Evolutionary conservation across 2,797 vertebrate genomes (phyloP).

Genomic region (Tiaroga cobitis): DNA sequence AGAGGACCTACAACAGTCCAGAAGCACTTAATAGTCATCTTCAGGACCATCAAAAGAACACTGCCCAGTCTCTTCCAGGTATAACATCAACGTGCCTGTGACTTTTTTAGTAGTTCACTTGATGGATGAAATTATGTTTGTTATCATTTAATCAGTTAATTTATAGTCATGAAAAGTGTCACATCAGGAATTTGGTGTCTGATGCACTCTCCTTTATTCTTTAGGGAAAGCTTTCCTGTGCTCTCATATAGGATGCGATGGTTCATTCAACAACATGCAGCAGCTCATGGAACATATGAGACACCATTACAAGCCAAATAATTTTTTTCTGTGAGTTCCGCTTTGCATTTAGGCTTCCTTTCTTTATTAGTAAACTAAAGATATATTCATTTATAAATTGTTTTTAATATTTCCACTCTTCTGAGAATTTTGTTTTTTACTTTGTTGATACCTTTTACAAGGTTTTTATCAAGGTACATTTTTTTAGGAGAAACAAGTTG

Average conservation of each 20-base stretch:
- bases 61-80: constrained; percentile 89
- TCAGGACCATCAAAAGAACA: constrained; percentile 83
- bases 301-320: constrained; percentile 93
- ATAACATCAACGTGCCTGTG: constrained; percentile 50
- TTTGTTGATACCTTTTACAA: neutral
- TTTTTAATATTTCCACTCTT: neutral
- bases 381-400: neutral
- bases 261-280: constrained; percentile 90
- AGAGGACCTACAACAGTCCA: constrained; percentile 80
- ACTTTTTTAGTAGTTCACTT: neutral
- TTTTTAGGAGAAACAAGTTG: neutral
- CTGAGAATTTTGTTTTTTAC: neutral
- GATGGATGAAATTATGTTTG: neutral
- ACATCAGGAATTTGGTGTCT: neutral
- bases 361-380: neutral
- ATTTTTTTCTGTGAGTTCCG: constrained; percentile 89
- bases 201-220: neutral
- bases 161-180: neutral
- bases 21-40: constrained; percentile 83
- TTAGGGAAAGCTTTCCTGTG: constrained; percentile 89
- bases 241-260: constrained; percentile 80
- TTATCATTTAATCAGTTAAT: neutral
- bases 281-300: constrained; percentile 91
- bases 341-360: neutral
- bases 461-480: neutral